Conservation (phyloP, 2,888 invertebrate species). For the Capitulum mitella region DNA sequence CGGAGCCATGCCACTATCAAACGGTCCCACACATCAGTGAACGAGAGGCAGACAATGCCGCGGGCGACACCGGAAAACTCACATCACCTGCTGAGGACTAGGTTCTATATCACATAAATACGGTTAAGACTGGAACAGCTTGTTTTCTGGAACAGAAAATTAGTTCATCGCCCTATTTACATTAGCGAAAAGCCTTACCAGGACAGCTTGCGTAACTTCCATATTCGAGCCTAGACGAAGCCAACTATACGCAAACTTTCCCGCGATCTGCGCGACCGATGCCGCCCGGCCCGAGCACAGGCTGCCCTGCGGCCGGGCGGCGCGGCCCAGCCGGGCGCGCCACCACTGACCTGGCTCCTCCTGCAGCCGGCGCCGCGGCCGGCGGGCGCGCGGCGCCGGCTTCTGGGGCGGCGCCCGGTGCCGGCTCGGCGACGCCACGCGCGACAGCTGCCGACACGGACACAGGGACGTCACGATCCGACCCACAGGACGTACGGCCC, state of each 20-base stretch:
- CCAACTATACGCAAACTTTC: not conserved
- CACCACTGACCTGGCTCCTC: slow-evolving; percentile 7
- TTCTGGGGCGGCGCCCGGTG: not conserved
- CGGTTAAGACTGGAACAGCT: too few relatives aligned
- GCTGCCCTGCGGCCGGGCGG: not conserved
- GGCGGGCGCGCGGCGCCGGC: not conserved
- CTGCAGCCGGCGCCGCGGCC: not conserved
- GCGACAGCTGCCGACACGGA: not conserved
- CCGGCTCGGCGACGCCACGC: not conserved
- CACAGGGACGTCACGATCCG: too few relatives aligned
- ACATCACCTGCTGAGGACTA: too few relatives aligned
- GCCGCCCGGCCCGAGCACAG: not conserved
- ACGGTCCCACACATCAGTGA: too few relatives aligned
- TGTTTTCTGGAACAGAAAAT: too few relatives aligned
- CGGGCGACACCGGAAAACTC: too few relatives aligned
- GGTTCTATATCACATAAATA: too few relatives aligned
- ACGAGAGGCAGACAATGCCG: too few relatives aligned
- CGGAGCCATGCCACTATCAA: too few relatives aligned
- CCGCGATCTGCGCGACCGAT: not conserved
- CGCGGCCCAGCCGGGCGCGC: not conserved
- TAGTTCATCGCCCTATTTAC: not conserved
- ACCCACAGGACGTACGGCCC: too few relatives aligned
- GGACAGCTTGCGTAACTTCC: not conserved
- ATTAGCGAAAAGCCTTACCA: not conserved
- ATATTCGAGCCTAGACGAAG: not conserved